Evolutionary conservation across 2,113 vertebrate species (phyloP).

Genomic region (Herpailurus yagouaroundi): DNA sequence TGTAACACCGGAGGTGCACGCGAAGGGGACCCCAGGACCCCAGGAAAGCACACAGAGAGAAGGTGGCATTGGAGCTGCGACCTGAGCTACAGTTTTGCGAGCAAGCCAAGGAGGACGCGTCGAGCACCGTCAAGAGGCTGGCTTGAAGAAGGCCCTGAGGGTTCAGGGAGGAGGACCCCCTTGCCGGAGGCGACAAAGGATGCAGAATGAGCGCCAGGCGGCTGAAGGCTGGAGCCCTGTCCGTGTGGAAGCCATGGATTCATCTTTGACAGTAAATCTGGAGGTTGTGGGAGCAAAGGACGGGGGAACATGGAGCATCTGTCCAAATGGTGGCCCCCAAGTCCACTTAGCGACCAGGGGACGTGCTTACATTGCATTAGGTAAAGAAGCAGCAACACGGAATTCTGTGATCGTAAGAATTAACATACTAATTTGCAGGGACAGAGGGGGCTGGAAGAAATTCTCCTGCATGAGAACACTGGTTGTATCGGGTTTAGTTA

Average conservation of each 20-base stretch:
- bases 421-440: accelerated
- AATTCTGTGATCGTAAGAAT: accelerated
- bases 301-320: too few relatives aligned
- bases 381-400: background rate
- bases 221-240: accelerated
- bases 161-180: background rate
- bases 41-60: too few relatives aligned
- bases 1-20: accelerated
- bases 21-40: background rate
- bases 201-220: accelerated
- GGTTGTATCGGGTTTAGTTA: accelerated
- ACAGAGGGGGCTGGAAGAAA: background rate
- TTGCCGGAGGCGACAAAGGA: background rate
- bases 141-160: background rate
- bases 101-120: background rate
- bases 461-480: accelerated
- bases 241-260: background rate
- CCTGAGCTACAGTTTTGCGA: background rate
- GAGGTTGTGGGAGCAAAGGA: accelerated
- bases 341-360: background rate
- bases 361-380: background rate
- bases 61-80: background rate
- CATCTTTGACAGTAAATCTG: background rate
- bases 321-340: accelerated
- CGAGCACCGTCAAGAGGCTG: too few relatives aligned